Percentiles rank a stretch among this genome's conserved stretches.
These are phyloP conservation scores for Leptopilina myrica DNA, from an alignment of 2,888 invertebrate genomes.

Conservation along the genomic window DNA sequence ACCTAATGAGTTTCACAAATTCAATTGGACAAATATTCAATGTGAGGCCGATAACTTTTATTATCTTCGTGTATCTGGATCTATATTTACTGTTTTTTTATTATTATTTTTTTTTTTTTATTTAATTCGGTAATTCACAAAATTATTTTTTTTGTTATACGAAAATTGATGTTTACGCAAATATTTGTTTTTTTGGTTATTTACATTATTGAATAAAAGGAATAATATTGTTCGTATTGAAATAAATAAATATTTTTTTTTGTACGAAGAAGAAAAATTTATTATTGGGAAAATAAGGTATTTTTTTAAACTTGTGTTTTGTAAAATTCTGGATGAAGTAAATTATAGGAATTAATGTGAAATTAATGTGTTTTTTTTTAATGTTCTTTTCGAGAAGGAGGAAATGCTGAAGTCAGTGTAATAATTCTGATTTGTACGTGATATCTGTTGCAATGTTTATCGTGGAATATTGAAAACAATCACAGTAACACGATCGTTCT, in stretches of 20 bases:
- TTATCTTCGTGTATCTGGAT: conserved; percentile 32
- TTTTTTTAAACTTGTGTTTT: too few species aligned
- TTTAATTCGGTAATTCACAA: neutral
- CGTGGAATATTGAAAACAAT: conserved; percentile 30
- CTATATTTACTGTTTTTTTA: neutral
- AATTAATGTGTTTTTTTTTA: conserved; percentile 21
- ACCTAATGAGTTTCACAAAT: conserved; percentile 30
- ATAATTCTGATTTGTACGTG: conserved; percentile 16
- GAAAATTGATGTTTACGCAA: neutral
- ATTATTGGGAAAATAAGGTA: too few species aligned
- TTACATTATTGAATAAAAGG: neutral
- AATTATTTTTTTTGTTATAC: neutral
- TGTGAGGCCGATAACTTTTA: conserved; percentile 28
- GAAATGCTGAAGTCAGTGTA: conserved; percentile 14
- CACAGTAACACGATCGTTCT: conserved; percentile 8
- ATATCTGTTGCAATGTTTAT: conserved; percentile 2
- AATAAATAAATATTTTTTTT: neutral
- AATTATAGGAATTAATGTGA: neutral
- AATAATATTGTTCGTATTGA: neutral
- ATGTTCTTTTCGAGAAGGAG: neutral
- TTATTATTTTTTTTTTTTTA: neutral
- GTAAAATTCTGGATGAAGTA: too few species aligned
- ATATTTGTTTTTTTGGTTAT: neutral
- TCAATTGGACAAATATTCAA: conserved; percentile 26
- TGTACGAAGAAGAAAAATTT: too few species aligned